Evolutionary conservation across 2,888 invertebrate species (phyloP), one percentile per base, ranked within the genome.

Genomic region (Trileptium ribeirensis): DNA sequence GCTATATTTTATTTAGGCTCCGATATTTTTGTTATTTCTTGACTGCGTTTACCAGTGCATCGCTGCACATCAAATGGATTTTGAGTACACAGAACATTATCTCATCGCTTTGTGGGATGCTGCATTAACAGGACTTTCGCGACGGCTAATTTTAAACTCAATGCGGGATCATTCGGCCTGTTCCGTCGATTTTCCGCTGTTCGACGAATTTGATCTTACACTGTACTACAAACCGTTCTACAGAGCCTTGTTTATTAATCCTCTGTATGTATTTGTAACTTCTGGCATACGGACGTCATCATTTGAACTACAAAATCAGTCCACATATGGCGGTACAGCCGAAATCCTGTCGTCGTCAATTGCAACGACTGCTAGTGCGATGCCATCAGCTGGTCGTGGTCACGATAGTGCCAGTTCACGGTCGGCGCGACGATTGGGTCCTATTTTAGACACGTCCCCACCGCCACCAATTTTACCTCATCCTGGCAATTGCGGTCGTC

Each of bases 31-130:
- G 75, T 90, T 97, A 78, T 97, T 95, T 90, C 92, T 98, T 85
- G 97, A 98, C 90, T 95, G 95, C 89, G 93, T 94, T 80, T 96
- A 95, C 94, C 97, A 97, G 90, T 90, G 97, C 79, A 90, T 93
- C 85, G 93, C 93, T 85, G 96, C 97, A 90, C 95, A 93, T 89
- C 96, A 96, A 0, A 91, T 93, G 0, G 92, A 93, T 85, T 96
- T 97, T 90, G 94, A 96, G 90, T 95, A 94, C 90, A 93, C 95
- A 31, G 95, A 96, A 90, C 94, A 94, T 0, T 96, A 95, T 89
- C 92, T 98, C 84, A 95, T 95, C 0, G 93, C 95, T 0, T 89
- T 97, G 37, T 96, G 96, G 95, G 97, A 97, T 89, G 92, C 94
- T 39, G 92, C 93, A 24, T 94, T 95, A 86, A 91, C 95, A 85